Evolutionary conservation across 1,140 invertebrate species (phyloP).

Genomic region (Scaptomyza hsui): DNA sequence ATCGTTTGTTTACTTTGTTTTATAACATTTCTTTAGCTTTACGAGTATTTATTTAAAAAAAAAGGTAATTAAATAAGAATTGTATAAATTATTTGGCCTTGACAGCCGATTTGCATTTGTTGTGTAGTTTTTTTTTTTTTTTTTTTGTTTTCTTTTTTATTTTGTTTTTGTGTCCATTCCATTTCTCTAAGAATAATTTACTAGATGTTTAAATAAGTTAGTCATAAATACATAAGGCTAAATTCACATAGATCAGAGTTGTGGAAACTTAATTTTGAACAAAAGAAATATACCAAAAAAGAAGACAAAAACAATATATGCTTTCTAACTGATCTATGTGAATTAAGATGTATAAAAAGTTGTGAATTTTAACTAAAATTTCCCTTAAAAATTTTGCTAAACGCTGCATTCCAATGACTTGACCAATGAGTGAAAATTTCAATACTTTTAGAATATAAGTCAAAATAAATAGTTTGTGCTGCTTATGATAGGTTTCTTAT

Average conservation of each 20-base stretch:
- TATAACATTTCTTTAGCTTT: constrained; percentile 37
- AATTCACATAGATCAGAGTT: constrained; percentile 46
- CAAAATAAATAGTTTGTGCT: background rate
- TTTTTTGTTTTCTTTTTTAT: background rate
- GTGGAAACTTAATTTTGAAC: constrained; percentile 4
- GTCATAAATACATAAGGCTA: constrained; percentile 37
- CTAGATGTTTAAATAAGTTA: constrained; percentile 37
- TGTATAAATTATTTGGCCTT: constrained; percentile 57
- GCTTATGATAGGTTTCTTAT: constrained; percentile 25
- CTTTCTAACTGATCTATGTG: constrained; percentile 44
- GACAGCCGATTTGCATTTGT: constrained; percentile 55
- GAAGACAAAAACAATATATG: constrained; percentile 4
- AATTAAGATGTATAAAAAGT: constrained; percentile 30
- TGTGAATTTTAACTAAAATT: constrained; percentile 30
- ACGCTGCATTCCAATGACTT: constrained; percentile 23
- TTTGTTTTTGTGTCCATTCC: constrained; percentile 23
- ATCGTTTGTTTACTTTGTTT: background rate
- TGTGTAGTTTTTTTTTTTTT: constrained; percentile 12
- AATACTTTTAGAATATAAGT: constrained; percentile 4
- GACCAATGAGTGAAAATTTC: background rate
- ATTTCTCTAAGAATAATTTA: constrained; percentile 50
- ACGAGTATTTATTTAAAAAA: constrained; percentile 41
- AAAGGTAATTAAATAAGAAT: constrained; percentile 42
- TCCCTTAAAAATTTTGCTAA: constrained; percentile 30
- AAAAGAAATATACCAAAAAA: constrained; percentile 13